A percentile compares a stretch with the other conserved stretches of the same genome.
phyloP scores from a whole-genome alignment of 2,888 invertebrate species.

The Pterostichus madidus region DNA sequence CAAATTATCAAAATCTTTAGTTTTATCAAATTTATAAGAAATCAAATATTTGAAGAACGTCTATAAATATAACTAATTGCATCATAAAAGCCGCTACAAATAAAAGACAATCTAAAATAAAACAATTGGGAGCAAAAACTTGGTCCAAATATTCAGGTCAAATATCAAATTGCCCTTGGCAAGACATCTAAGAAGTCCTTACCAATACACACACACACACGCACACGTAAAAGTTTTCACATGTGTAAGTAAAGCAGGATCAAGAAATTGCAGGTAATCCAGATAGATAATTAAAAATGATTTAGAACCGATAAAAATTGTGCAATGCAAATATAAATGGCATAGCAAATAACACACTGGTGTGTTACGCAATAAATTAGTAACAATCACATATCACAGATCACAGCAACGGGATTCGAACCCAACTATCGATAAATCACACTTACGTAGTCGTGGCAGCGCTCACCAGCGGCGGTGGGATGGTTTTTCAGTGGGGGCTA shows the following conservation, averaged over 20 bases:
- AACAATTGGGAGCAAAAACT: conserved; percentile 18
- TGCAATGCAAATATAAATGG: conserved; percentile 50
- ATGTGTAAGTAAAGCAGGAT: conserved; percentile 1
- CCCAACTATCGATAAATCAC: conserved; percentile 37
- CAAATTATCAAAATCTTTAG: too few species aligned
- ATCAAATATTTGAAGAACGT: too few species aligned
- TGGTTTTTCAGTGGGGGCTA: conserved; percentile 13
- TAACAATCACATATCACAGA: conserved; percentile 42
- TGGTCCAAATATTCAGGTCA: conserved; percentile 27
- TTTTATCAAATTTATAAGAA: too few species aligned
- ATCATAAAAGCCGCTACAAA: too few species aligned
- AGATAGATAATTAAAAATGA: conserved; percentile 55
- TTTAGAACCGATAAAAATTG: conserved; percentile 57
- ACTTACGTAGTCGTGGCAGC: conserved; percentile 9
- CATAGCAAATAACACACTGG: conserved; percentile 31
- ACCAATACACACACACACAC: not conserved
- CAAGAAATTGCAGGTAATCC: conserved; percentile 22
- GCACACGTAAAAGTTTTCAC: not conserved
- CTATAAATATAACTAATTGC: too few species aligned
- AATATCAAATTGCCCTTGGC: conserved; percentile 14
- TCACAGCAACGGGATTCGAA: conserved; percentile 37
- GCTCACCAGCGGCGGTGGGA: conserved; percentile 25
- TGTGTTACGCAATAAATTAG: conserved; percentile 35
- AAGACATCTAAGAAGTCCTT: conserved; percentile 2
- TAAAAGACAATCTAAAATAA: conserved; percentile 16